Evolutionary conservation across 2,888 invertebrate species (phyloP).

Genomic region (Eupsilia transversa): DNA sequence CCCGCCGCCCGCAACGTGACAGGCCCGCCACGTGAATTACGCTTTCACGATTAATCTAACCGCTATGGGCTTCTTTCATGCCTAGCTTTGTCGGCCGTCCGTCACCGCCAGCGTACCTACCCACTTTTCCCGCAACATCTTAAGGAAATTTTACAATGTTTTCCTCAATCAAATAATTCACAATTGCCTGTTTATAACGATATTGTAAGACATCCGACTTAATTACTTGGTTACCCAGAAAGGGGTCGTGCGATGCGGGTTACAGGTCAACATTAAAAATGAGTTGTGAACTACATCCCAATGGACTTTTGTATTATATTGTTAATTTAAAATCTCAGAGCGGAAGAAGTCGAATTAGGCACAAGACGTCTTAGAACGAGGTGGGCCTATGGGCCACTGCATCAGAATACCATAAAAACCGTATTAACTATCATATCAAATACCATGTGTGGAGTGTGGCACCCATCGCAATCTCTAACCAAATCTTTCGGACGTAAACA

Average conservation of each 20-base stretch:
- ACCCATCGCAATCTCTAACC: neutral
- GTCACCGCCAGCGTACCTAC: constrained; percentile 52
- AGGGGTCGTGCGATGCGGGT: neutral
- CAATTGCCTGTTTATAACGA: constrained; percentile 43
- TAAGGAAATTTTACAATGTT: constrained; percentile 47
- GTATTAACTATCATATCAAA: neutral
- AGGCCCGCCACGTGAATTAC: constrained; percentile 71
- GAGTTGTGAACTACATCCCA: neutral
- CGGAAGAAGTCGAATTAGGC: neutral
- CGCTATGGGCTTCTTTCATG: constrained; percentile 68
- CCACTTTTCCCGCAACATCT: constrained; percentile 47
- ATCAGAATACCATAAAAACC: neutral
- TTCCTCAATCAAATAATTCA: constrained; percentile 49
- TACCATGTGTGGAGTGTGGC: neutral
- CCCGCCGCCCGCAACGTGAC: constrained; percentile 70
- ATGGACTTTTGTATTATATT: neutral
- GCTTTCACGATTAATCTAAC: constrained; percentile 66
- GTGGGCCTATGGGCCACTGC: neutral
- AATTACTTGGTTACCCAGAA: constrained; percentile 41
- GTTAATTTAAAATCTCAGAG: neutral
- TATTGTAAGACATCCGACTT: constrained; percentile 52
- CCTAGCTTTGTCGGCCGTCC: constrained; percentile 59
- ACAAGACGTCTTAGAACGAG: neutral
- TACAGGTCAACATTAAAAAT: constrained; percentile 9
- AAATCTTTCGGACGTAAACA: neutral